Evolutionary conservation across 2,797 vertebrate genomes (phyloP), one percentile per base, ranked within the genome.

Genomic region (Ataeniobius toweri): DNA sequence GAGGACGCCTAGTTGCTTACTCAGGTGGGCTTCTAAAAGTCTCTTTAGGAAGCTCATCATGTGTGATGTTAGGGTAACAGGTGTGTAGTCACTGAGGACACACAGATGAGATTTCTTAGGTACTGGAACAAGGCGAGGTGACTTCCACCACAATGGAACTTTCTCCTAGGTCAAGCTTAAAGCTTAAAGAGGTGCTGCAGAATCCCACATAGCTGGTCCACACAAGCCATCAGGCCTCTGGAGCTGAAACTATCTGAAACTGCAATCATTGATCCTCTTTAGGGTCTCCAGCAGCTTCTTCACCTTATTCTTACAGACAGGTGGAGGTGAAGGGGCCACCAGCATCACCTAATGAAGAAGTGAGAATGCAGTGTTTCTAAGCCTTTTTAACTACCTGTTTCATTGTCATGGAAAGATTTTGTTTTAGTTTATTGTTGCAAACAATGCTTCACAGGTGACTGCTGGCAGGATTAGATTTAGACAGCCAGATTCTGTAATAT

Each of bases 401-500:
- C 22, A 13, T 10, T 13, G 1, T 13, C 8, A 44, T 73, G 44
- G 22, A 22, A 3, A 36, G 26, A 71, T 39, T 26, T 31, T 26
- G 7, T 41, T 18, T 31, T n/a, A n/a, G 61, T 74, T 67, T 31
- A 7, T 74, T 73, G 58, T 82, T 82, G 80, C 18, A 36, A 75
- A 12, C 58, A 72, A 51, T 78, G 70, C 28, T 46, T 26, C 58
- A 70, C 63, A 22, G 20, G 72, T 48, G 28, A 59, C 76, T 59
- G 58, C 59, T 74, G 53, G 8, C 41, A 71, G 16, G 71, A 36
- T 48, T 44, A 71, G 55, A 63, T 63, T 55, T 68, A 75, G 55
- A 53, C 31, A 6, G 59, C 28, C 28, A 51, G 2, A 46, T 26
- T 69, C 41, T 46, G 55, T 56, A 75, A 41, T 41, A 48, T 70